Percentiles rank a stretch among this genome's conserved stretches.
phyloP scores from a whole-genome alignment of 2,888 invertebrate genomes.

The Dryocosmus kuriphilus region DNA sequence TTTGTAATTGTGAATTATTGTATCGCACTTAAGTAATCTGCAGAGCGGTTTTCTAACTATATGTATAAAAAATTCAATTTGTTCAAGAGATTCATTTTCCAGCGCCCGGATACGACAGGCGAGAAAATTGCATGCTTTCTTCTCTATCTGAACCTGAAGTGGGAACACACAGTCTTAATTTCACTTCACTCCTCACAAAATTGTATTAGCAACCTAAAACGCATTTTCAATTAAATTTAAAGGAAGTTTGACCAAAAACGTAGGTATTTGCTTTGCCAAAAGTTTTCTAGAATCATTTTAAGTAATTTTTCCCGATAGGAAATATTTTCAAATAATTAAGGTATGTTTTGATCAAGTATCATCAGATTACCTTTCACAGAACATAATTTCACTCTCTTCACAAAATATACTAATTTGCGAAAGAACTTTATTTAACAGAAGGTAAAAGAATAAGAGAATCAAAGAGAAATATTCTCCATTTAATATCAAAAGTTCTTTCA shows the following conservation, averaged over 20 bases:
- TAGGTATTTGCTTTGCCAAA: neutral
- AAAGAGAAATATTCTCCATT: neutral
- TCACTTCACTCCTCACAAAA: neutral
- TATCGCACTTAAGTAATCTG: neutral
- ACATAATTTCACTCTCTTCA: neutral
- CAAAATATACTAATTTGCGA: too few species aligned
- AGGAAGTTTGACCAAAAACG: neutral
- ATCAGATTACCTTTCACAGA: neutral
- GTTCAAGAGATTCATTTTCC: conserved; percentile 37
- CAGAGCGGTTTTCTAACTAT: neutral
- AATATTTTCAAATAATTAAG: too few species aligned
- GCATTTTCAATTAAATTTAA: neutral
- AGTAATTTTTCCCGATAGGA: neutral
- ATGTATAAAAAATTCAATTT: conserved; percentile 15
- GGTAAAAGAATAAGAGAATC: neutral
- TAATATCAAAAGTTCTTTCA: neutral
- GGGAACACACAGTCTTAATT: conserved; percentile 2
- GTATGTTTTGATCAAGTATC: too few species aligned
- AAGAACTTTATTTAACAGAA: too few species aligned
- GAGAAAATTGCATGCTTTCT: conserved; percentile 34
- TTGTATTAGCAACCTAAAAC: neutral
- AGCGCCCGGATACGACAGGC: conserved; percentile 31
- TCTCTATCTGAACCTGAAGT: conserved; percentile 12
- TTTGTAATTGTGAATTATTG: neutral
- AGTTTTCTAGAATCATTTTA: neutral